Conservation (phyloP, 2,888 invertebrate species). For the Drosophila imparisetae region DNA sequence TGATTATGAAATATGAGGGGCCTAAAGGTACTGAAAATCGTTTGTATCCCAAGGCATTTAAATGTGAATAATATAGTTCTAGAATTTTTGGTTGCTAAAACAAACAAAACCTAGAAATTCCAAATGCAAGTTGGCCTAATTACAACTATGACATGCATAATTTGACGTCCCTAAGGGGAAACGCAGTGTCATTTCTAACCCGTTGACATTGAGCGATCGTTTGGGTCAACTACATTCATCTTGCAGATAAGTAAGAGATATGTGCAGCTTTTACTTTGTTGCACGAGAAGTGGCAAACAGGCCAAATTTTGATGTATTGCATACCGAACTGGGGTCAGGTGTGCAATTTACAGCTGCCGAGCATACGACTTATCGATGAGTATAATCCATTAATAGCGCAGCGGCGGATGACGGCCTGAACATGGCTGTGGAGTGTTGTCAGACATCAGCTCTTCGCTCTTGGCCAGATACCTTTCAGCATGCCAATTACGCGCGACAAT, state of each 20-base stretch:
- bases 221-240: constrained; percentile 36
- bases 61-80: background rate
- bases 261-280: constrained; percentile 30
- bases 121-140: constrained; percentile 1
- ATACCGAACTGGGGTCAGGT: constrained; percentile 45
- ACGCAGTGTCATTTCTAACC: background rate
- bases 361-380: constrained; percentile 24
- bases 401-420: constrained; percentile 29
- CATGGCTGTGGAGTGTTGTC: constrained; percentile 42
- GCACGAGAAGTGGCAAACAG: constrained; percentile 9
- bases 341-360: constrained; percentile 39
- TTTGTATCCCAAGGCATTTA: background rate
- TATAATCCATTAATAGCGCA: constrained; percentile 65
- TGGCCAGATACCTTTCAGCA: constrained; percentile 60
- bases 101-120: background rate
- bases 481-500: constrained; percentile 57
- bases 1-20: constrained; percentile 14
- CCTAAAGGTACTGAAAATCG: background rate
- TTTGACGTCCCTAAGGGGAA: background rate
- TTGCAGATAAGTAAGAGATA: constrained; percentile 3
- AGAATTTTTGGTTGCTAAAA: background rate
- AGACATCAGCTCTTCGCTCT: constrained; percentile 42
- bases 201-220: constrained; percentile 43
- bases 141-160: background rate
- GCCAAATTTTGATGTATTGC: constrained; percentile 60